Evolutionary conservation across 2,113 vertebrate genomes (phyloP).

Genomic region (Phalacrocorax carbo): DNA sequence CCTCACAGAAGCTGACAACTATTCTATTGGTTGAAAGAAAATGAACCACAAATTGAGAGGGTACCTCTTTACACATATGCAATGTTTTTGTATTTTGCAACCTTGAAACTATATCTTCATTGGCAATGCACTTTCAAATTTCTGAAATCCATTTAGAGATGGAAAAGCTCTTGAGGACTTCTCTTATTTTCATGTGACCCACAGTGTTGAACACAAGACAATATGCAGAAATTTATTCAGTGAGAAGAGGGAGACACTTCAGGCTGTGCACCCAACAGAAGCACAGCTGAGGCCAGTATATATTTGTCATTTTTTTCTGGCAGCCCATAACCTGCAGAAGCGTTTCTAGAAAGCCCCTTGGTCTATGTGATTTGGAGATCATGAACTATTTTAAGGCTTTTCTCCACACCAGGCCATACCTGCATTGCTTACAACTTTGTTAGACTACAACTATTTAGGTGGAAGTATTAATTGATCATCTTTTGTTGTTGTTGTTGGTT

Average conservation of each 20-base stretch:
- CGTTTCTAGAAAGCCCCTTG: background rate
- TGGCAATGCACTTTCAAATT: background rate
- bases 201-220: background rate
- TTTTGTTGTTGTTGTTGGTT: background rate
- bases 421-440: background rate
- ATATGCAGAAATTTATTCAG: background rate
- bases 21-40: background rate
- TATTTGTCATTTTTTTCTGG: background rate
- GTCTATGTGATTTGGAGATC: background rate
- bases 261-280: background rate
- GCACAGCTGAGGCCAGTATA: accelerated
- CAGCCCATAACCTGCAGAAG: background rate
- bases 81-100: background rate
- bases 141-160: background rate
- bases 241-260: background rate
- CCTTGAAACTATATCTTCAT: background rate
- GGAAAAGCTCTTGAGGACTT: background rate
- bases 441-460: background rate
- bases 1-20: background rate
- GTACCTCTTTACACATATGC: background rate
- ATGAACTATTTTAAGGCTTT: background rate
- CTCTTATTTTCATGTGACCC: background rate
- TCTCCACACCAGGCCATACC: background rate
- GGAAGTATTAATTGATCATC: background rate
- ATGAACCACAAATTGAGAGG: background rate